Conservation (phyloP, 1,140 invertebrate species). For the Cardiocondyla obscurior region DNA sequence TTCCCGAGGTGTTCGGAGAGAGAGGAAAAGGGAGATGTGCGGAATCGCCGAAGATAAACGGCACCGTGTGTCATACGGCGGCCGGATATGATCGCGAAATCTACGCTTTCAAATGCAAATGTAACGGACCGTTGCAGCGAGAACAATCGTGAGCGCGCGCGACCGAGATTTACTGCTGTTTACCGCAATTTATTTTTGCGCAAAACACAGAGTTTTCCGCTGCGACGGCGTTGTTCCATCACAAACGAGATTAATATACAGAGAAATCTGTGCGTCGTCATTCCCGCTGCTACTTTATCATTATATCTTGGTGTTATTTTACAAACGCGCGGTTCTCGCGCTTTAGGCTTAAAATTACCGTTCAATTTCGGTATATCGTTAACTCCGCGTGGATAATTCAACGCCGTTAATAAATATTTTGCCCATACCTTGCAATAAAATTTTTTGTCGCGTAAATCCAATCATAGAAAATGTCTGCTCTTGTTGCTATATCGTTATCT, state of each 20-base stretch:
- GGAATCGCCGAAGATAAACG: conserved; percentile 20
- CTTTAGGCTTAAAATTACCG: background rate
- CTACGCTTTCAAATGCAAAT: conserved; percentile 67
- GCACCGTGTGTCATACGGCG: conserved; percentile 8
- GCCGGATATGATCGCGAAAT: conserved; percentile 58
- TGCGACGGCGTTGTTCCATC: conserved; percentile 45
- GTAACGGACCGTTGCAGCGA: conserved; percentile 31
- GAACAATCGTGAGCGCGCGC: conserved; percentile 55
- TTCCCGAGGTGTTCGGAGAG: background rate
- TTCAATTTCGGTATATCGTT: background rate
- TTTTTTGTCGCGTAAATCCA: background rate
- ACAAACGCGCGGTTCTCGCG: background rate
- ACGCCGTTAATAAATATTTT: background rate
- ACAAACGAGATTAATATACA: conserved; percentile 50
- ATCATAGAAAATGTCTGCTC: background rate
- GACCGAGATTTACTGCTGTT: conserved; percentile 61
- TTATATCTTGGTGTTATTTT: conserved; percentile 16
- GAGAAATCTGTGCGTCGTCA: conserved; percentile 43
- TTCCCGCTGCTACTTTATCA: background rate
- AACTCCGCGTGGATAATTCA: background rate
- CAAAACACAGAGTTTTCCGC: conserved; percentile 15
- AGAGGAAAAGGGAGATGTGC: background rate
- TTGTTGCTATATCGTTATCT: background rate
- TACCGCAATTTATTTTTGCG: conserved; percentile 66
- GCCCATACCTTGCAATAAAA: background rate